Conservation (phyloP, 2,113 vertebrate species). For the Dipodomys spectabilis region DNA sequence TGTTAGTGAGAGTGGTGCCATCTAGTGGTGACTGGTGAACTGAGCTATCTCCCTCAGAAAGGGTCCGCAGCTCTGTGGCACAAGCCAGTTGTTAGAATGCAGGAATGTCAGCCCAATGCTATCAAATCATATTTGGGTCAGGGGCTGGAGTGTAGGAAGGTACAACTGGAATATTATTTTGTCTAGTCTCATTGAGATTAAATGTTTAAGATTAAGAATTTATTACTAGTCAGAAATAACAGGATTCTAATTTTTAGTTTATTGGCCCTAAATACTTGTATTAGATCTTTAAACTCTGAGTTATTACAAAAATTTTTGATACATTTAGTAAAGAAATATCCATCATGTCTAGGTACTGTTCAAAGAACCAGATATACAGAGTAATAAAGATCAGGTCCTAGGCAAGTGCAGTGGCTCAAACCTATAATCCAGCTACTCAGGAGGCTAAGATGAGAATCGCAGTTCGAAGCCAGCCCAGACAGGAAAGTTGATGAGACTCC, state of each 20-base stretch:
- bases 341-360: background rate
- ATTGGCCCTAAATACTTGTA: background rate
- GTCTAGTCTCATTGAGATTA: background rate
- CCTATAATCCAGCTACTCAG: too few relatives aligned
- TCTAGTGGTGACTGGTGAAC: background rate
- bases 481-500: too few relatives aligned
- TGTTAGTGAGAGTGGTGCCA: background rate
- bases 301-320: background rate
- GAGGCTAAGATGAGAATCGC: too few relatives aligned
- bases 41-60: background rate
- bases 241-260: background rate
- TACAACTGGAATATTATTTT: background rate
- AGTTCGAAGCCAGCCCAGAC: too few relatives aligned
- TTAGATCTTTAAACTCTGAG: conserved; percentile 1
- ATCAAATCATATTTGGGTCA: background rate
- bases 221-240: background rate
- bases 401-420: too few relatives aligned
- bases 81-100: background rate
- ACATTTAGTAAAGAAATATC: background rate
- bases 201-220: too few relatives aligned
- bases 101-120: background rate
- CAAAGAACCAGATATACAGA: background rate
- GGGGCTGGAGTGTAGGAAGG: rapidly evolving
- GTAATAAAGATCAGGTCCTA: too few relatives aligned
- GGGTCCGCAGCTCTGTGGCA: too few relatives aligned